Evolutionary conservation across 2,888 invertebrate species (phyloP), one percentile per base, ranked within the genome.

Genomic region (Fragum sueziense): DNA sequence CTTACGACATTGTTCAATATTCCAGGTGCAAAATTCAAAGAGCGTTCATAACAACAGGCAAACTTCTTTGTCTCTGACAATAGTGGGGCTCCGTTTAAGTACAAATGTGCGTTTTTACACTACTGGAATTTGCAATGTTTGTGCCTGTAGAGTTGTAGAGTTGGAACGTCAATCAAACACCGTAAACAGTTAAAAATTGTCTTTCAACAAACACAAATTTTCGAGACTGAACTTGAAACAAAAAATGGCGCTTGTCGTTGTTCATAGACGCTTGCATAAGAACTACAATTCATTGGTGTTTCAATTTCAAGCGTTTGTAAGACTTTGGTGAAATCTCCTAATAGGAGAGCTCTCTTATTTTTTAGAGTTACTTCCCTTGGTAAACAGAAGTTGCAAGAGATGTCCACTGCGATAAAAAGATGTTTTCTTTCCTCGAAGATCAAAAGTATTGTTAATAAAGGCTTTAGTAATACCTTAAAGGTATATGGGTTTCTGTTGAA

Each of bases 171-270:
- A n/a, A n/a, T n/a, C n/a, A n/a, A n/a, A n/a, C n/a, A n/a, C n/a
- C n/a, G 33, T 6, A 61, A 61, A 9, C 20, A 25, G 59, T 17
- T 31, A 27, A 27, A 25, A 61, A 31, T 57, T 2, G 57, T 27
- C 25, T 31, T 9, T 61, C 25, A 25, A 25, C 33, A 61, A 22
- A 61, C 3, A 31, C 33, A 33, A 61, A 31, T 61, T 62, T 62
- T 65, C 65, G 41, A 34, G 65, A 37, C 37, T n/a, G 65, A 65
- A 65, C 65, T 65, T 65, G 65, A 65, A 37, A 41, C 2, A n/a
- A 20, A 22, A 41, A 65, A 65, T 65, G 41, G 41, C 65, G 65
- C 65, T 20, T 37, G 20, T 41, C 41, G 25, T 7, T 3, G 3
- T 61, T 11, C 3, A 11, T 7, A 61, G 27, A 61, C 61, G 61